Base-by-base conservation (phyloP, 2,113 vertebrate genomes). In the Apodemus speciosus region DNA sequence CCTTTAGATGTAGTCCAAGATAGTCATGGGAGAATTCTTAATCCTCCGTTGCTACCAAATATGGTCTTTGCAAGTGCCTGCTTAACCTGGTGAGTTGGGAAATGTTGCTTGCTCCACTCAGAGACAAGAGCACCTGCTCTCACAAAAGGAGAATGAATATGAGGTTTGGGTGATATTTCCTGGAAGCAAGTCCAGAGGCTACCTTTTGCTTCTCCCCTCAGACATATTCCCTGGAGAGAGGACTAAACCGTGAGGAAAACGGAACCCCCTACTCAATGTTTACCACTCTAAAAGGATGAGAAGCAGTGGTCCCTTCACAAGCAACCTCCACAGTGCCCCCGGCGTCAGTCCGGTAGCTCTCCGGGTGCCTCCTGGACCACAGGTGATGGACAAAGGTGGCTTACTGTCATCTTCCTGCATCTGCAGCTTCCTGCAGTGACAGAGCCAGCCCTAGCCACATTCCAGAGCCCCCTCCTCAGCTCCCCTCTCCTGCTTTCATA, bases 1-100 rank as follows among this genome's bases (percentile, higher is more conserved):
- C 97, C 98, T 98, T 97, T 96, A 98, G 98, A 98, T 99, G 98
- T 97, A 97, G 96, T 97, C 97, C 97, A 97, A 79, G 97, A 98
- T 98, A 98, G 90, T 95, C 90, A 68, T 64, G 94, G 95, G 95
- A 94, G 96, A 97, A 97, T 98, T 98, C 98, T 96, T 98, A 98
- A 97, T 97, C 96, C 91, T 97, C 97, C 93, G 66, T 92, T 86
- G 51, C 85, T 77, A 89, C 95, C 92, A 95, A 71, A 69, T 97
- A 95, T 96, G 93, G 89, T 93, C 95, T 97, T 97, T 89, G 94
- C 84, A 13, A 95, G 91, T 91, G 81, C 94, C 94, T 95, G 85
- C 95, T 97, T 95, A 94, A 97, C 96, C 93, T 96, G 93, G 62
- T 66, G 95, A 75, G 88, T 96, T 93, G 90, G 93, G 94, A 97